These are phyloP conservation scores for Chelonus insularis DNA, from an alignment of 1,140 invertebrate genomes.

Conservation along the genomic window DNA sequence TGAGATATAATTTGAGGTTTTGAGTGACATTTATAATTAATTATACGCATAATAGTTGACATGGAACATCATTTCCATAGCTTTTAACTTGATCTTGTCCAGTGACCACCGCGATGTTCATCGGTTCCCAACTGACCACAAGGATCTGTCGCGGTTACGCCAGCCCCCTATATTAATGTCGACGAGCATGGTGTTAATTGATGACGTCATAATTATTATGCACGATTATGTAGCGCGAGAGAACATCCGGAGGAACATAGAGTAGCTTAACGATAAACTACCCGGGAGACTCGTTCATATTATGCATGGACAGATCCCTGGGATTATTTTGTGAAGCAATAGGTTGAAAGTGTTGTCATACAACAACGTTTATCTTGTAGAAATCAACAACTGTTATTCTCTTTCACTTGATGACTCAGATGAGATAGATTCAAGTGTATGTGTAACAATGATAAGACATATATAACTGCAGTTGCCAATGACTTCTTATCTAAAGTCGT, in stretches of 20 bases:
- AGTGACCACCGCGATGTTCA: not conserved
- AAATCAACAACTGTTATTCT: not conserved
- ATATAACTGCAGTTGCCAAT: constrained; percentile 25
- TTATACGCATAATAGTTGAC: no score
- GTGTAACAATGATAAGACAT: constrained; percentile 1
- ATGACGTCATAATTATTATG: constrained; percentile 40
- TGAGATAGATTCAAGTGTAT: not conserved
- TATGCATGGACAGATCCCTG: constrained; percentile 11
- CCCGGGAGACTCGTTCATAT: constrained; percentile 21
- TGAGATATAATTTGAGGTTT: no score
- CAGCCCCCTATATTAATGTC: constrained; percentile 33
- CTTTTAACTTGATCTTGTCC: no score
- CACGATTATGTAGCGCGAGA: constrained; percentile 35
- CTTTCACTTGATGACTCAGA: not conserved
- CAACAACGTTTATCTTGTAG: not conserved
- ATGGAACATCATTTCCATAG: no score
- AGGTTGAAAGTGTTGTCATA: not conserved
- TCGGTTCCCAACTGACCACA: constrained; percentile 16
- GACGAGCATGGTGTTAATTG: constrained; percentile 33
- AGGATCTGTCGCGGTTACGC: constrained; percentile 22
- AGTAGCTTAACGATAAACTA: constrained; percentile 35
- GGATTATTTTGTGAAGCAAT: not conserved
- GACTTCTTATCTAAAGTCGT: constrained; percentile 24
- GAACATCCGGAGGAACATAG: constrained; percentile 31
- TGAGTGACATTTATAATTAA: no score